phyloP scores from a whole-genome alignment of 2,888 invertebrate species.

The Sepiola atlantica region DNA sequence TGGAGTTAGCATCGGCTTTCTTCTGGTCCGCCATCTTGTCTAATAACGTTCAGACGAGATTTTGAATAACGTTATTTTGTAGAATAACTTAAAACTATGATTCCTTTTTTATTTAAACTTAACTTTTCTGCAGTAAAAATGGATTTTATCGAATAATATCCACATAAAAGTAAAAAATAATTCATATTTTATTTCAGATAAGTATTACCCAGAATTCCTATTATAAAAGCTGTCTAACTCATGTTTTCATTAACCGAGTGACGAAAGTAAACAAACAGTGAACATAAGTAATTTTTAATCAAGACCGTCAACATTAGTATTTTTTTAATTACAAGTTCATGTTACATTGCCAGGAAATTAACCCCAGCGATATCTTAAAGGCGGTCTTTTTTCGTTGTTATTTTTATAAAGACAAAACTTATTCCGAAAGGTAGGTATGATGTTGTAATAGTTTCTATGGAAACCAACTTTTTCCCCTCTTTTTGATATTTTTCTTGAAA shows the following conservation, averaged over 20 bases:
- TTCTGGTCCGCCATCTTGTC: constrained; percentile 74
- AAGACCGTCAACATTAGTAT: neutral
- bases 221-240: neutral
- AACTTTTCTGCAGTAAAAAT: neutral
- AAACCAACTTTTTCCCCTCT: neutral
- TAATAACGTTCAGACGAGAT: constrained; percentile 33
- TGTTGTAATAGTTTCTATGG: constrained; percentile 40
- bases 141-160: neutral
- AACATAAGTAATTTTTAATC: neutral
- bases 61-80: neutral
- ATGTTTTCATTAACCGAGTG: neutral
- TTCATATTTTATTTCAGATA: neutral
- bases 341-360: neutral
- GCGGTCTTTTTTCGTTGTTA: neutral
- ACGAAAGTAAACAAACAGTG: neutral
- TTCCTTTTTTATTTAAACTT: neutral
- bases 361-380: neutral
- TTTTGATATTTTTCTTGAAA: neutral
- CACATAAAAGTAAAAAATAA: neutral
- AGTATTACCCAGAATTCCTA: neutral
- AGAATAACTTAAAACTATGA: neutral
- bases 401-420: neutral
- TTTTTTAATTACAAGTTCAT: neutral
- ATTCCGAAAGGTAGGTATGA: neutral
- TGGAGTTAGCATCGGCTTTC: constrained; percentile 70